A percentile compares a stretch with the other conserved stretches of the same genome.
Evolutionary conservation across 2,888 invertebrate genomes (phyloP).

Genomic region (Sarcophaga caerulescens): DNA sequence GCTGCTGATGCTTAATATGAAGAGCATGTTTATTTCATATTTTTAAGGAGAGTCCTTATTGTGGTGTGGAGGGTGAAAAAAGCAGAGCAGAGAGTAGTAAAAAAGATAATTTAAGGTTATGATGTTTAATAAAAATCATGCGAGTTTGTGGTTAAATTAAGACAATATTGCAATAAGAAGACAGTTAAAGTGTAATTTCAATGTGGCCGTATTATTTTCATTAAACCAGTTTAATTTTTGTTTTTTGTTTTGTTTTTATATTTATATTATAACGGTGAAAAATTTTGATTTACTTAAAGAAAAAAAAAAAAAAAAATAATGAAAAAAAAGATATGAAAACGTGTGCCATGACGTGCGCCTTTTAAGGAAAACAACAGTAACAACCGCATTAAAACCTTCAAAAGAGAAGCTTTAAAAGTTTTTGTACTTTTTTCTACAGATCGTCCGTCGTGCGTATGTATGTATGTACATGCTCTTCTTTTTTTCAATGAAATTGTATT

Average conservation of each 20-base stretch:
- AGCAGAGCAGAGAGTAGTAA: conserved; percentile 2
- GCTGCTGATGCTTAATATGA: conserved; percentile 12
- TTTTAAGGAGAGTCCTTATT: conserved; percentile 22
- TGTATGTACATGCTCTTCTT: conserved; percentile 8
- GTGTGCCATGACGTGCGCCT: conserved; percentile 63
- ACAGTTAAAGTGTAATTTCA: conserved; percentile 18
- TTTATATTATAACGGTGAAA: conserved; percentile 55
- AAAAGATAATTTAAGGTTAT: background rate
- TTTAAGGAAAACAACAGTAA: conserved; percentile 15
- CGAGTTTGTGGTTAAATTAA: no score
- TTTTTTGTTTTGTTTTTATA: background rate
- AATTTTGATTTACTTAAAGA: conserved; percentile 42
- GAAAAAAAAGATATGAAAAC: conserved; percentile 23
- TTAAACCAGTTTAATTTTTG: conserved; percentile 53
- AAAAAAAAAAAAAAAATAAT: no score
- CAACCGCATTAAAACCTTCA: background rate
- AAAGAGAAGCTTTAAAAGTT: conserved; percentile 46
- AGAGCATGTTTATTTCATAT: background rate
- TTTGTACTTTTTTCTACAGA: background rate
- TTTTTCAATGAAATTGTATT: conserved; percentile 56
- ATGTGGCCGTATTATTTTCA: conserved; percentile 25
- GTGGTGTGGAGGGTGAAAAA: background rate
- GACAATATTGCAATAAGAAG: background rate
- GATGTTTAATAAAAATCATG: background rate
- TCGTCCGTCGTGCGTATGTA: background rate